A percentile compares a stretch with the other conserved stretches of the same genome.
Evolutionary conservation across 1,140 invertebrate genomes (phyloP).

Genomic region (Diploscapter pachys): DNA sequence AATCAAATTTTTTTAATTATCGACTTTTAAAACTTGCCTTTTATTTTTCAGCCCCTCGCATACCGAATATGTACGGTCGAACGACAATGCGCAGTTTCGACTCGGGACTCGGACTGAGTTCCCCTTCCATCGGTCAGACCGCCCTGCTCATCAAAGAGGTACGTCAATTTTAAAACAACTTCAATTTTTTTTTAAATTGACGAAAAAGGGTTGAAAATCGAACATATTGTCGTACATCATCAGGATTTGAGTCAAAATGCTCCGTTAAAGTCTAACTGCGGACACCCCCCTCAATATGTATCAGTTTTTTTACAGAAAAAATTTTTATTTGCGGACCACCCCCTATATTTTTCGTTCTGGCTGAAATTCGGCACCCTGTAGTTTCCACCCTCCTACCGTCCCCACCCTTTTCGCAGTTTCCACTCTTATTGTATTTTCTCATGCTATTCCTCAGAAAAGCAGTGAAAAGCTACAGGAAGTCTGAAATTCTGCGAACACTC

Average conservation of each 20-base stretch:
- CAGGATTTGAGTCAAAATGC: too few species aligned
- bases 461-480: too few species aligned
- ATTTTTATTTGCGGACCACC: neutral
- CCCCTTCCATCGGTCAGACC: constrained; percentile 25
- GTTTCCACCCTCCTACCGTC: neutral
- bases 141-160: constrained; percentile 32
- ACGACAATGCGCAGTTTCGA: constrained; percentile 15
- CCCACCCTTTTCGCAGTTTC: neutral
- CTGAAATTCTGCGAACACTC: too few species aligned
- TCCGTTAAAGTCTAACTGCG: too few species aligned
- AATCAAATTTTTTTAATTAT: neutral
- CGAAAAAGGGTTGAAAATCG: neutral
- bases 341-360: neutral
- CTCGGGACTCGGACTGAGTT: constrained; percentile 24
- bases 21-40: neutral
- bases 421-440: too few species aligned
- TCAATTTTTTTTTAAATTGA: neutral
- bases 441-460: too few species aligned
- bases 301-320: neutral
- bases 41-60: constrained; percentile 14
- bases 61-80: constrained; percentile 7
- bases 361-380: neutral
- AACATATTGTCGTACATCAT: too few species aligned
- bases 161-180: neutral
- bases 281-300: too few species aligned